These are phyloP conservation scores for Leucophenga montana DNA, from an alignment of 2,888 invertebrate species.

Conservation along the genomic window DNA sequence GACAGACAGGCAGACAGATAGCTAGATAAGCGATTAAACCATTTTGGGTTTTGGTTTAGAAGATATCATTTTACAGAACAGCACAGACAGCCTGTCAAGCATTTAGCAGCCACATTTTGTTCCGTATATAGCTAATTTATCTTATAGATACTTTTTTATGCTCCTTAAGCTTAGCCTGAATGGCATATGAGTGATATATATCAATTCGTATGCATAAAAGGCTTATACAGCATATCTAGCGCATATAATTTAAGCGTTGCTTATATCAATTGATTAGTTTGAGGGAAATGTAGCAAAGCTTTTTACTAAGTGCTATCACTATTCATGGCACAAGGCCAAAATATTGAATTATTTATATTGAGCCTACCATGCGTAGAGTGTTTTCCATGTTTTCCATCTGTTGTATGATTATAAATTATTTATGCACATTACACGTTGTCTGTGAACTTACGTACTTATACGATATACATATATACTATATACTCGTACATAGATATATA, in stretches of 20 bases:
- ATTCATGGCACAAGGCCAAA: conserved; percentile 3
- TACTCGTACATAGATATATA: no score
- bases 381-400: neutral
- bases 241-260: neutral
- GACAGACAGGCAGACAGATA: conserved; percentile 3
- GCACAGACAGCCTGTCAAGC: neutral
- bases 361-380: no score
- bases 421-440: conserved; percentile 6
- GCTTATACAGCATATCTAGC: conserved; percentile 6
- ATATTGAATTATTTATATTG: conserved; percentile 5
- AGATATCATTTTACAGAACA: neutral
- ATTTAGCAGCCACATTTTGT: neutral
- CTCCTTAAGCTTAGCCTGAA: conserved; percentile 53
- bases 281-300: no score
- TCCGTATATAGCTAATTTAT: neutral
- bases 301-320: neutral
- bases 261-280: conserved; percentile 29
- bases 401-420: conserved; percentile 31
- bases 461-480: no score
- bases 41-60: neutral
- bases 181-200: conserved; percentile 64
- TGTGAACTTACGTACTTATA: neutral
- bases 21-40: no score
- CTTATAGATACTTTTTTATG: neutral
- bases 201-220: conserved; percentile 33